phyloP scores from a whole-genome alignment of 2,113 vertebrate genomes.

The Morone chrysops region DNA sequence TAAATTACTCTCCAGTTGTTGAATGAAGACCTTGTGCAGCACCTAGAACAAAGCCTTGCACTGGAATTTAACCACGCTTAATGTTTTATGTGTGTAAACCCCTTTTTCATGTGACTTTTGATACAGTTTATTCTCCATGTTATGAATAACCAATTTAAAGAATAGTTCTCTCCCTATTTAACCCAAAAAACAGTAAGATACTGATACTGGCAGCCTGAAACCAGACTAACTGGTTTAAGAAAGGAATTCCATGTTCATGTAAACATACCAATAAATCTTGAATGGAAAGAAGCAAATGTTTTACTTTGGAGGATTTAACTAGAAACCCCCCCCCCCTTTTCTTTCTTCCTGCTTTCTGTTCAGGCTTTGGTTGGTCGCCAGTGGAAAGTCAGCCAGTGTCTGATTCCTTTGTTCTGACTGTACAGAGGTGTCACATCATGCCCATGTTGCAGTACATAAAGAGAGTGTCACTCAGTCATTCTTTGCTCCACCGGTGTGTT shows the following conservation, averaged over 20 bases:
- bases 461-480: neutral
- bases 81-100: neutral
- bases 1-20: conserved; percentile 27
- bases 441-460: neutral
- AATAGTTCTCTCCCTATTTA: neutral
- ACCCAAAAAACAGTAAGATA: neutral
- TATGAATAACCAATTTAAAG: neutral
- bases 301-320: neutral
- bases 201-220: conserved; percentile 9
- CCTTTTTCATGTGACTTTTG: neutral
- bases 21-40: conserved; percentile 33
- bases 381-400: conserved; percentile 13
- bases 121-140: neutral
- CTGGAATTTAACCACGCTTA: neutral
- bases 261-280: neutral
- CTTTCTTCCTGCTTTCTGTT: neutral
- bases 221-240: conserved; percentile 18
- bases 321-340: neutral
- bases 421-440: neutral
- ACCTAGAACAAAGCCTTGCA: neutral
- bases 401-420: neutral
- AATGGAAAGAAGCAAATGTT: neutral
- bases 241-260: neutral
- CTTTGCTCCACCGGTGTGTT: neutral
- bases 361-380: neutral